Evolutionary conservation across 2,888 invertebrate genomes (phyloP).

Genomic region (Drosophila anceps): DNA sequence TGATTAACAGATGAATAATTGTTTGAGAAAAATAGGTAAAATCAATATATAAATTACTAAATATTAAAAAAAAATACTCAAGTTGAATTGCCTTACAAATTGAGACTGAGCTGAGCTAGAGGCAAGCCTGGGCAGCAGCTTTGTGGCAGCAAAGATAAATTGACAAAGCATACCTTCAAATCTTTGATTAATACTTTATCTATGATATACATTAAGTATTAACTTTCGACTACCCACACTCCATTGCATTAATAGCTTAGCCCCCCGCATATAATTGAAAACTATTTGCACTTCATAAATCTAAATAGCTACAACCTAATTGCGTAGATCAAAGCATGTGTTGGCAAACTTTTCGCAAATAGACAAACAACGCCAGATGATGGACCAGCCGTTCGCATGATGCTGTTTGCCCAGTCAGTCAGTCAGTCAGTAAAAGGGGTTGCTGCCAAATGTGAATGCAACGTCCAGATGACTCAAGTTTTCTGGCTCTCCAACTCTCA

Average conservation of each 20-base stretch:
- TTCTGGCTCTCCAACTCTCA: not conserved
- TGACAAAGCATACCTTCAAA: not conserved
- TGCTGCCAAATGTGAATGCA: conserved; percentile 19
- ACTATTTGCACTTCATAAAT: conserved; percentile 3
- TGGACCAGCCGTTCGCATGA: conserved; percentile 8
- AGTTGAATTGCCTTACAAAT: not conserved
- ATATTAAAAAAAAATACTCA: not conserved
- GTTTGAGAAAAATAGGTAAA: too few species aligned
- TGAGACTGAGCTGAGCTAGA: too few species aligned
- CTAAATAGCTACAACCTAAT: conserved; percentile 18
- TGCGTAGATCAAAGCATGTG: conserved; percentile 43
- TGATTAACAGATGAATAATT: too few species aligned
- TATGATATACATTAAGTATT: not conserved
- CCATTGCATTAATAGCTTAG: not conserved
- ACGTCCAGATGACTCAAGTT: conserved; percentile 27
- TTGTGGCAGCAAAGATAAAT: too few species aligned
- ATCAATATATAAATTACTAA: too few species aligned
- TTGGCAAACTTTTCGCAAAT: conserved; percentile 27
- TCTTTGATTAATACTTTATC: not conserved
- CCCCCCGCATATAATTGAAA: conserved; percentile 19
- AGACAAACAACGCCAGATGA: conserved; percentile 3
- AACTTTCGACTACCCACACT: not conserved
- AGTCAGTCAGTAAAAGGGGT: conserved; percentile 39
- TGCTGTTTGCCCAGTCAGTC: conserved; percentile 29
- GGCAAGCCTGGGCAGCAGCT: not conserved